These are phyloP conservation scores for Theretra japonica DNA, from an alignment of 2,888 invertebrate genomes.

Conservation along the genomic window DNA sequence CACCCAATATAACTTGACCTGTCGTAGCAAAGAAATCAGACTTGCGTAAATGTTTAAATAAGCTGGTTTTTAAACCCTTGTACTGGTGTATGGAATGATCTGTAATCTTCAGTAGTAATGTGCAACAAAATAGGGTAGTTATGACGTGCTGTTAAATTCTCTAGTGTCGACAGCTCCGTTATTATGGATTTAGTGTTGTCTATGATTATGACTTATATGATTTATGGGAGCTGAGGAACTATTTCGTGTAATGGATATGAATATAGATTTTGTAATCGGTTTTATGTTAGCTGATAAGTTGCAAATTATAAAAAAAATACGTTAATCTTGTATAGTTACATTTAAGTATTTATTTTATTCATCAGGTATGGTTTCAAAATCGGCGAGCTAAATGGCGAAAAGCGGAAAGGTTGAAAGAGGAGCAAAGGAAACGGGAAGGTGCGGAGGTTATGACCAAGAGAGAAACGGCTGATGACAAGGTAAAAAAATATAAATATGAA, in stretches of 20 bases:
- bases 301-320: background rate
- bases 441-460: conserved; percentile 87
- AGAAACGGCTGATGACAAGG: conserved; percentile 86
- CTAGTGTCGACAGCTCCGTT: conserved; percentile 72
- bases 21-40: conserved; percentile 41
- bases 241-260: conserved; percentile 8
- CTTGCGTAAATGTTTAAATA: conserved; percentile 40
- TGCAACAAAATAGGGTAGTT: conserved; percentile 70
- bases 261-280: background rate
- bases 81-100: conserved; percentile 61
- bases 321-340: too few species aligned
- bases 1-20: conserved; percentile 51
- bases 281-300: background rate
- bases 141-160: conserved; percentile 72
- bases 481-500: conserved; percentile 44
- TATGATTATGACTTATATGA: conserved; percentile 51
- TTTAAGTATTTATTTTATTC: conserved; percentile 37
- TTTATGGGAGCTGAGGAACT: conserved; percentile 38
- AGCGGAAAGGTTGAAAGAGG: conserved; percentile 95
- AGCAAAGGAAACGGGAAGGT: conserved; percentile 93
- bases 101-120: conserved; percentile 77
- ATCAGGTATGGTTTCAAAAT: conserved; percentile 97
- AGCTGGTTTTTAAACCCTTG: conserved; percentile 54
- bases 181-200: conserved; percentile 58
- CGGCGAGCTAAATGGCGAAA: conserved; percentile 96